Percentiles rank a stretch among this genome's conserved stretches.
These are phyloP conservation scores for Xestia ashworthii DNA, from an alignment of 2,888 invertebrate species.

Conservation along the genomic window DNA sequence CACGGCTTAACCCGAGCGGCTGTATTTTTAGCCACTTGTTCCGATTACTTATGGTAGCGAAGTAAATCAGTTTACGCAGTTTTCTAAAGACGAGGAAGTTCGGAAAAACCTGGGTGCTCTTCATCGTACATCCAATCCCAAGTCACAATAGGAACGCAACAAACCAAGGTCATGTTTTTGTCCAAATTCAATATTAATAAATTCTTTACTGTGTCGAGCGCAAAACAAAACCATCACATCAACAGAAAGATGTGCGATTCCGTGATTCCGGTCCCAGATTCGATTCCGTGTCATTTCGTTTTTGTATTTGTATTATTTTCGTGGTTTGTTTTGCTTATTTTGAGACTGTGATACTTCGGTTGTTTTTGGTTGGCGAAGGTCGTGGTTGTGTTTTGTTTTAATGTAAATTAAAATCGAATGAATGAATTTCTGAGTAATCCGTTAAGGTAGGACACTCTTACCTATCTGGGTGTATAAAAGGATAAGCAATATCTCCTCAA, in stretches of 20 bases:
- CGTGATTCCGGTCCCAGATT: conserved; percentile 76
- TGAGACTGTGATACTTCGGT: conserved; percentile 24
- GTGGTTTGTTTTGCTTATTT: conserved; percentile 10
- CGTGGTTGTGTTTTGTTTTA: not conserved
- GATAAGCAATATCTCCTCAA: no score
- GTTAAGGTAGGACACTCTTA: no score
- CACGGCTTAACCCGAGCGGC: no score
- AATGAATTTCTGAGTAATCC: not conserved
- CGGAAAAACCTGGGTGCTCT: not conserved
- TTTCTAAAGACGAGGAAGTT: not conserved
- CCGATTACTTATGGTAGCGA: no score
- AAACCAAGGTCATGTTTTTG: conserved; percentile 74
- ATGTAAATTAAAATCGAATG: conserved; percentile 3
- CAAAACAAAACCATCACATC: conserved; percentile 69
- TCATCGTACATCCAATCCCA: not conserved
- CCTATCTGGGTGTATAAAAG: no score
- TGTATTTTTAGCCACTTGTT: no score
- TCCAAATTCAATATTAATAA: conserved; percentile 81
- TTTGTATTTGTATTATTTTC: conserved; percentile 50
- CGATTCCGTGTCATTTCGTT: conserved; percentile 61
- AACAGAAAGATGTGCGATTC: conserved; percentile 73
- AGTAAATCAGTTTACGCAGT: not conserved
- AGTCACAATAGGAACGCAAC: conserved; percentile 53
- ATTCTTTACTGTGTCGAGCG: conserved; percentile 66
- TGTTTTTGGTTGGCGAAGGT: conserved; percentile 24